Percentiles rank a stretch among this genome's conserved stretches.
Conservation (phyloP, 2,797 vertebrate genomes). For the Pygocentrus nattereri region DNA sequence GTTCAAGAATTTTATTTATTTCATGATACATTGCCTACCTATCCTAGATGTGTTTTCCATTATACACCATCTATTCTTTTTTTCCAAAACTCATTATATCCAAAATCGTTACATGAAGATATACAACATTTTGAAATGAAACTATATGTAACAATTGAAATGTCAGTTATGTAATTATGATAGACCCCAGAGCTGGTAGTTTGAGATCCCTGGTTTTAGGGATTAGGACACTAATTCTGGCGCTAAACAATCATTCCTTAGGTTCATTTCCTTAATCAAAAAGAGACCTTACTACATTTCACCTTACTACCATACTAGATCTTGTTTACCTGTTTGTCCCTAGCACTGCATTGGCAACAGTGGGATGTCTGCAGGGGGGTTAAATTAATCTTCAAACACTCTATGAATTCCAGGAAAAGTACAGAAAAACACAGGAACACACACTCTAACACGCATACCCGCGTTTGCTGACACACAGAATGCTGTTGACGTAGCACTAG, state of each 20-base stretch:
- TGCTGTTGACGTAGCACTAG: constrained; percentile 56
- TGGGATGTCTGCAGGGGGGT: constrained; percentile 6
- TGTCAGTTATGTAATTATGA: no score
- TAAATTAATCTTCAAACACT: constrained; percentile 42
- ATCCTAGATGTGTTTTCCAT: no score
- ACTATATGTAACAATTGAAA: no score
- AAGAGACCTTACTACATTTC: neutral
- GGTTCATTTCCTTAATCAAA: neutral
- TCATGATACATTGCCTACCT: no score
- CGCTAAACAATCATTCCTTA: neutral
- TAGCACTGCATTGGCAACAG: constrained; percentile 16
- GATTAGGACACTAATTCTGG: neutral
- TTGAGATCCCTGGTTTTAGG: neutral
- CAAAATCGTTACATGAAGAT: no score
- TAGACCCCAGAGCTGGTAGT: neutral
- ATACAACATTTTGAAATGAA: no score
- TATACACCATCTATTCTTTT: no score
- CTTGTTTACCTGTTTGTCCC: constrained; percentile 1
- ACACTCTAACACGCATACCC: constrained; percentile 37
- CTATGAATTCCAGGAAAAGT: constrained; percentile 59
- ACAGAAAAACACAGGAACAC: constrained; percentile 56
- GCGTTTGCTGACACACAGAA: constrained; percentile 16
- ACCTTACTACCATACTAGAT: no score
- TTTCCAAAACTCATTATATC: no score
- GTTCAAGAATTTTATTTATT: no score